phyloP scores from a whole-genome alignment of 2,888 invertebrate genomes.

The Drosophila greeni region DNA sequence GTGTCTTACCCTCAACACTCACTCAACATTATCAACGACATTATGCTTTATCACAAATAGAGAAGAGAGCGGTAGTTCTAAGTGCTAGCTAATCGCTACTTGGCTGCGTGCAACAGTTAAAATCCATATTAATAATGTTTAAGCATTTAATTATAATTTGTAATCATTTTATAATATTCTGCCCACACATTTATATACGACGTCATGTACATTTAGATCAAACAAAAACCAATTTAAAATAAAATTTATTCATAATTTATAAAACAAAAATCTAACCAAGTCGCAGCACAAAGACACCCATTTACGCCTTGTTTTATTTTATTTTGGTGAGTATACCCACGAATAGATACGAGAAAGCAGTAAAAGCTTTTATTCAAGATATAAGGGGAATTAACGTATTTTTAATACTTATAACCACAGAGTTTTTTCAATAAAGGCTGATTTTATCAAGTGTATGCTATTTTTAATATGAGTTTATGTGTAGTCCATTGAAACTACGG shows the following conservation, averaged over 20 bases:
- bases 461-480: constrained; percentile 44
- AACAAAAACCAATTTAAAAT: constrained; percentile 54
- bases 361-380: not conserved
- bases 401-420: not conserved
- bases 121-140: constrained; percentile 63
- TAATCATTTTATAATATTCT: constrained; percentile 61
- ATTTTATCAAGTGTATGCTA: constrained; percentile 51
- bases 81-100: constrained; percentile 49
- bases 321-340: constrained; percentile 24
- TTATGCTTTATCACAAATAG: constrained; percentile 57
- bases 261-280: constrained; percentile 34
- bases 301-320: not conserved
- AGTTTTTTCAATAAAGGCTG: constrained; percentile 55
- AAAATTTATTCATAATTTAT: constrained; percentile 64
- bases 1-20: constrained; percentile 60
- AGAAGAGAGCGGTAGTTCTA: constrained; percentile 33
- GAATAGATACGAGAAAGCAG: not conserved
- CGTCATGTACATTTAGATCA: constrained; percentile 67
- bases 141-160: constrained; percentile 64
- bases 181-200: constrained; percentile 43
- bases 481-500: not conserved
- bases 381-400: not conserved
- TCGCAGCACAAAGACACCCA: not conserved
- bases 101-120: constrained; percentile 39
- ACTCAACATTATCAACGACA: constrained; percentile 67